phyloP scores from a whole-genome alignment of 2,888 invertebrate species.

The Cosmopolites sordidus region DNA sequence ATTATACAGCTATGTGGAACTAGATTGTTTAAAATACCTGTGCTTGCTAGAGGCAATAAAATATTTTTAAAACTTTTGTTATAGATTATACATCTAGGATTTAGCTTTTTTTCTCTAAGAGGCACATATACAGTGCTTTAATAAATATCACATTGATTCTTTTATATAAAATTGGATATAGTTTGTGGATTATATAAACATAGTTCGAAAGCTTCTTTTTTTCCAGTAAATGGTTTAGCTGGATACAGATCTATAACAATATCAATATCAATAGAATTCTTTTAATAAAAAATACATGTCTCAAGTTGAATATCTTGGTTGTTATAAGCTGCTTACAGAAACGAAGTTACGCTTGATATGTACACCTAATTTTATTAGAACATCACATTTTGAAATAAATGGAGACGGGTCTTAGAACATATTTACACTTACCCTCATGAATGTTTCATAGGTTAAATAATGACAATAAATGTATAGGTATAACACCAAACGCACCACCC shows the following conservation, averaged over 20 bases:
- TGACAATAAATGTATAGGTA: background rate
- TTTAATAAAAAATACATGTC: constrained; percentile 1
- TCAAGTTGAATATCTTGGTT: background rate
- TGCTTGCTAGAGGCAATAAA: constrained; percentile 25
- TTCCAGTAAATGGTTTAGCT: background rate
- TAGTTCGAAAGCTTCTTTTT: constrained; percentile 10
- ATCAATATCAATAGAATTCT: background rate
- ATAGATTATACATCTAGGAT: background rate
- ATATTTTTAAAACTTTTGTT: constrained; percentile 4
- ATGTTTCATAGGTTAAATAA: background rate
- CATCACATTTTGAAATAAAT: constrained; percentile 26
- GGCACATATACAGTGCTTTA: constrained; percentile 15
- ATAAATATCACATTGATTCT: constrained; percentile 26
- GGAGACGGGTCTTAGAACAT: background rate
- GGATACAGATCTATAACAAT: constrained; percentile 1
- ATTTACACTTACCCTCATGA: background rate
- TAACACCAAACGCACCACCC: background rate
- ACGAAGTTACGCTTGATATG: constrained; percentile 20
- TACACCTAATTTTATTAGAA: constrained; percentile 24
- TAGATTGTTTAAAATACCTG: constrained; percentile 22
- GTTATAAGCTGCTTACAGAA: background rate
- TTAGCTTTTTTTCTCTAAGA: constrained; percentile 14
- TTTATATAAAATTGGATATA: constrained; percentile 18
- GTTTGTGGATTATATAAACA: constrained; percentile 15
- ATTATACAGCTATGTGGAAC: constrained; percentile 26